Conservation (phyloP, 1,140 invertebrate genomes). For the Trissolcus basalis region DNA sequence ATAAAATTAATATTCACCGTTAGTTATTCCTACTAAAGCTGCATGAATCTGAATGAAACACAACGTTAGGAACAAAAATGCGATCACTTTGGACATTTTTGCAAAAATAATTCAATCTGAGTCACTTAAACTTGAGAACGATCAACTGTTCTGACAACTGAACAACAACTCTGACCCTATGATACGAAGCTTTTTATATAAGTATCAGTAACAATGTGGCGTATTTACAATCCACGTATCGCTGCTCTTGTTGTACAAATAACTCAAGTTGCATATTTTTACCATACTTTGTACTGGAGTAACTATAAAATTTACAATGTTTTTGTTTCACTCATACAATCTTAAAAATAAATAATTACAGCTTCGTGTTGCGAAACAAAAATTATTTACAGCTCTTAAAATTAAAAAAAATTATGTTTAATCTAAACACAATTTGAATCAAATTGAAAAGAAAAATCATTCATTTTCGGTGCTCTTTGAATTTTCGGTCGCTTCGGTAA, state of each 20-base stretch:
- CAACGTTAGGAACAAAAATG: background rate
- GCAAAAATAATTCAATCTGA: background rate
- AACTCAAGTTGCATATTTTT: background rate
- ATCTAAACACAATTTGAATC: no score
- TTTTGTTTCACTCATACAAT: no score
- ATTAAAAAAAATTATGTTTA: no score
- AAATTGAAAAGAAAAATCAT: no score
- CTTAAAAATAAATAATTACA: no score
- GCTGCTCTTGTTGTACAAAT: background rate
- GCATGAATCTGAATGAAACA: background rate
- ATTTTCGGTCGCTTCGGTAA: constrained; percentile 56
- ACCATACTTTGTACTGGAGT: no score
- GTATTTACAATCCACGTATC: background rate
- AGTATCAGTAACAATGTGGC: background rate
- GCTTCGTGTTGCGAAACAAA: no score
- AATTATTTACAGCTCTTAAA: no score
- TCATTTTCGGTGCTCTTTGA: background rate
- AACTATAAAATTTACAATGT: no score
- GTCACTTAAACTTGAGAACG: background rate
- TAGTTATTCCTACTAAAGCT: no score
- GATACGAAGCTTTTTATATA: background rate
- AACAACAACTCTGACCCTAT: constrained; percentile 5
- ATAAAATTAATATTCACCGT: no score
- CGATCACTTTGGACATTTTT: background rate
- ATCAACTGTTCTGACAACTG: constrained; percentile 7